Conservation (phyloP, 2,797 vertebrate genomes). For the Buceros bicornis region DNA sequence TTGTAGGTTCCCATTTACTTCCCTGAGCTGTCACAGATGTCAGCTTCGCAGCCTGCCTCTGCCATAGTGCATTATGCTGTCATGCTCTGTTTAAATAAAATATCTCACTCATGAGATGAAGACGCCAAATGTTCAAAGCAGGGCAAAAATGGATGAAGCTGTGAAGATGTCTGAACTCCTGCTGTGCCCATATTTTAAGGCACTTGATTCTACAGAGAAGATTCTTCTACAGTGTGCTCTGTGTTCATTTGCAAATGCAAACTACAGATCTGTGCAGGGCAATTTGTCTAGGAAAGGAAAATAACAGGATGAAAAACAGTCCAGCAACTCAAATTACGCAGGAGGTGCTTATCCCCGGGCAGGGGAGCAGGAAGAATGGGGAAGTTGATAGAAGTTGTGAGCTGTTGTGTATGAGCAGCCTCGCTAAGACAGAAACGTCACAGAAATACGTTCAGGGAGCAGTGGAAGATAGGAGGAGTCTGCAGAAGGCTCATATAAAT, state of each 20-base stretch:
- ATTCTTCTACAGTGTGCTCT: not conserved
- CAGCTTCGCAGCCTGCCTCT: constrained; percentile 13
- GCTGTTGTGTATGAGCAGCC: not conserved
- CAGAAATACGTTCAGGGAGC: not conserved
- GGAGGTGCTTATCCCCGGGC: not conserved
- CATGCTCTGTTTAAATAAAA: constrained; percentile 43
- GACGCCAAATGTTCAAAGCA: not conserved
- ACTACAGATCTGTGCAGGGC: not conserved
- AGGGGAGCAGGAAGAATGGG: not conserved
- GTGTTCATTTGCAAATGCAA: constrained; percentile 4
- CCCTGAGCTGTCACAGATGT: not conserved
- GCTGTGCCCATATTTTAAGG: not conserved
- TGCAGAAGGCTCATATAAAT: not conserved
- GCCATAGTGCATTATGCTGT: not conserved
- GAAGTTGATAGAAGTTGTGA: not conserved
- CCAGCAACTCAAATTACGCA: not conserved
- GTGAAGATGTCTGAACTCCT: not conserved
- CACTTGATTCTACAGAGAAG: not conserved
- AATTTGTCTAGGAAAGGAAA: not conserved
- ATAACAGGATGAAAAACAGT: not conserved
- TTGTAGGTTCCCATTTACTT: not conserved
- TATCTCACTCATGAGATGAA: not conserved
- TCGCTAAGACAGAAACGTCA: not conserved
- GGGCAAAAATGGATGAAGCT: not conserved
- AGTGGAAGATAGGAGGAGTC: not conserved